A percentile compares a stretch with the other conserved stretches of the same genome.
phyloP scores from a whole-genome alignment of 1,140 invertebrate genomes.

The Oreohelix idahoensis region DNA sequence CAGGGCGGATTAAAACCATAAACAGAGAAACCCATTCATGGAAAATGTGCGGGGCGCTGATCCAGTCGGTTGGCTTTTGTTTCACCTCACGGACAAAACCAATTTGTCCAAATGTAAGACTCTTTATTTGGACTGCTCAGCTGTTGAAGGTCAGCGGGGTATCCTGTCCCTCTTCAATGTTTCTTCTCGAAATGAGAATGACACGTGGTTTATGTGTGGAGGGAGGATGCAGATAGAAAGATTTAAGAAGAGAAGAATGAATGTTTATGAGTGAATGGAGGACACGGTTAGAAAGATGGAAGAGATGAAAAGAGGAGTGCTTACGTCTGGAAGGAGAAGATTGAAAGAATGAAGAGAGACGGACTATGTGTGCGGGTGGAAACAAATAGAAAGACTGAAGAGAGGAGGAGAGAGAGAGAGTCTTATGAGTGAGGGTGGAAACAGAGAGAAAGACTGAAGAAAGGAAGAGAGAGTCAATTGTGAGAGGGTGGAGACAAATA shows the following conservation, averaged over 20 bases:
- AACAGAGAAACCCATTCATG: neutral
- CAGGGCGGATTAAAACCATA: neutral
- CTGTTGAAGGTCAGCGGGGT: neutral
- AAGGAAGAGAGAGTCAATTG: too few relatives aligned
- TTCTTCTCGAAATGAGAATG: neutral
- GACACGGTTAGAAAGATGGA: too few relatives aligned
- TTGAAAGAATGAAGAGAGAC: too few relatives aligned
- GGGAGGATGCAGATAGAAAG: neutral
- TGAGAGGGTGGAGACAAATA: neutral
- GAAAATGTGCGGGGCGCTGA: neutral
- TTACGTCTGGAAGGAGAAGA: too few relatives aligned
- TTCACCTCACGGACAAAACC: neutral
- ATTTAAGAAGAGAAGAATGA: too few relatives aligned
- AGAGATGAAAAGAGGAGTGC: too few relatives aligned
- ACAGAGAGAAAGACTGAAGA: too few relatives aligned
- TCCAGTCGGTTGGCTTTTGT: constrained; percentile 7
- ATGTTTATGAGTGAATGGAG: too few relatives aligned
- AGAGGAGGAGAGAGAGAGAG: neutral
- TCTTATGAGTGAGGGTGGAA: too few relatives aligned
- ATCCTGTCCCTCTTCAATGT: neutral
- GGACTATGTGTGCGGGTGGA: neutral
- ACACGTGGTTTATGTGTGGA: neutral
- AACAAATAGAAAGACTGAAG: too few relatives aligned
- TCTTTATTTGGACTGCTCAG: constrained; percentile 19
- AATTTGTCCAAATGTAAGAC: constrained; percentile 12